These are phyloP conservation scores for Nectonema munidae DNA, from an alignment of 2,888 invertebrate species.

Conservation along the genomic window DNA sequence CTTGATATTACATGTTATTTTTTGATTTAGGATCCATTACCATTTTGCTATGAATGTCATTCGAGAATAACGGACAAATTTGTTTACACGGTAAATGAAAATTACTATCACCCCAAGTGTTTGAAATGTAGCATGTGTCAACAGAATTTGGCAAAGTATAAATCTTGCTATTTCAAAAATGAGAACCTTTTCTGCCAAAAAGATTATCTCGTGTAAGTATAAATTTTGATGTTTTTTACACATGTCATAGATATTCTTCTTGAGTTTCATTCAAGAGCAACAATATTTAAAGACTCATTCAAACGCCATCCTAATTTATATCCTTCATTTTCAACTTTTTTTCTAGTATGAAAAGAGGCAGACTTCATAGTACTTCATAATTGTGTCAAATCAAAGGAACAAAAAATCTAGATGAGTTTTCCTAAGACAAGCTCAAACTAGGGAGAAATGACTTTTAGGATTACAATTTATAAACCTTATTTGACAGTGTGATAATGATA, in stretches of 20 bases:
- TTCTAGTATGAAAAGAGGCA: neutral
- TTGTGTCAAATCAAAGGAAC: conserved; percentile 1
- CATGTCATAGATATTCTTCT: neutral
- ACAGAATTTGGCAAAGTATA: conserved; percentile 15
- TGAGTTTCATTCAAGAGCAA: neutral
- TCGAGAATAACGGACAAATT: no score
- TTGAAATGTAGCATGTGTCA: conserved; percentile 17
- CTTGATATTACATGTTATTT: no score
- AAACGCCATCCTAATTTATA: no score
- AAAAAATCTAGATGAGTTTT: no score
- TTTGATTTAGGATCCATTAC: no score
- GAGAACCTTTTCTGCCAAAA: conserved; percentile 19
- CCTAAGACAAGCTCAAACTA: no score
- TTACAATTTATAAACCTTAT: no score
- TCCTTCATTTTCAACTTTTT: no score
- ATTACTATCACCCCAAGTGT: conserved; percentile 17
- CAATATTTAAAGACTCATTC: neutral
- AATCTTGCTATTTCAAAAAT: conserved; percentile 18
- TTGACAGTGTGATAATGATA: no score
- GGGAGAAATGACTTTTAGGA: no score
- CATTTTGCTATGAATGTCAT: no score
- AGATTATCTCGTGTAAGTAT: conserved; percentile 18
- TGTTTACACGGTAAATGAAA: conserved; percentile 6
- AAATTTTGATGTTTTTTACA: neutral
- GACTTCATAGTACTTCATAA: neutral